Evolutionary conservation across 2,113 vertebrate species (phyloP).

Genomic region (Oreochromis spilurus): DNA sequence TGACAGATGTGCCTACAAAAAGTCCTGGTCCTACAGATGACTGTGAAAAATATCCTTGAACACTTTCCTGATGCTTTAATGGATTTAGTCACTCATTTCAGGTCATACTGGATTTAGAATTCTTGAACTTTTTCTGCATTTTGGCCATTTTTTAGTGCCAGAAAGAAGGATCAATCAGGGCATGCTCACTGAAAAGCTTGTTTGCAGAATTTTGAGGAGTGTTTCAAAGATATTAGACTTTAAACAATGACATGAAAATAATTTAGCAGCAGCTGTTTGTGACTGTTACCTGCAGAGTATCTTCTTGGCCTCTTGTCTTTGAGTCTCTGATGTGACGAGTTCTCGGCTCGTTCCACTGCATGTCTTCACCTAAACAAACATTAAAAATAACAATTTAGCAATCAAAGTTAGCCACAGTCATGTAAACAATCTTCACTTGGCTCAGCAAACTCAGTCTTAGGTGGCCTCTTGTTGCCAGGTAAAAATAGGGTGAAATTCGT

Average conservation of each 20-base stretch:
- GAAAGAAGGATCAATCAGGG: neutral
- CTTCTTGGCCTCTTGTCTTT: slow-evolving; percentile 86
- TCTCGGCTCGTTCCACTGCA: slow-evolving; percentile 88
- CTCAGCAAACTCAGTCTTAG: neutral
- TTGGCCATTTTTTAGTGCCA: neutral
- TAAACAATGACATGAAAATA: neutral
- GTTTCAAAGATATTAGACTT: neutral
- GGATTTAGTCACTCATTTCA: neutral
- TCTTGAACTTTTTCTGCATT: neutral
- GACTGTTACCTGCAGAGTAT: slow-evolving; percentile 86
- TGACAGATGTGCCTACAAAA: neutral
- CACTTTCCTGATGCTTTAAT: neutral
- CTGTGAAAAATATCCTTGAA: neutral
- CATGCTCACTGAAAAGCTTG: neutral
- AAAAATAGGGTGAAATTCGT: neutral
- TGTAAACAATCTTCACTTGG: neutral
- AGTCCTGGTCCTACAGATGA: neutral
- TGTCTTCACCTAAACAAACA: slow-evolving; percentile 79
- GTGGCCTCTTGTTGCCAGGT: neutral
- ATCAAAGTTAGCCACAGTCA: neutral
- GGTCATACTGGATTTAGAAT: neutral
- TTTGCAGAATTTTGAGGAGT: neutral
- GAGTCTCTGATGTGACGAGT: slow-evolving; percentile 86
- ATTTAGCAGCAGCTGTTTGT: neutral
- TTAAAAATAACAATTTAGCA: neutral